A percentile compares a stretch with the other conserved stretches of the same genome.
These are phyloP conservation scores for Nomada hirtipes DNA, from an alignment of 2,888 invertebrate genomes.

Conservation along the genomic window DNA sequence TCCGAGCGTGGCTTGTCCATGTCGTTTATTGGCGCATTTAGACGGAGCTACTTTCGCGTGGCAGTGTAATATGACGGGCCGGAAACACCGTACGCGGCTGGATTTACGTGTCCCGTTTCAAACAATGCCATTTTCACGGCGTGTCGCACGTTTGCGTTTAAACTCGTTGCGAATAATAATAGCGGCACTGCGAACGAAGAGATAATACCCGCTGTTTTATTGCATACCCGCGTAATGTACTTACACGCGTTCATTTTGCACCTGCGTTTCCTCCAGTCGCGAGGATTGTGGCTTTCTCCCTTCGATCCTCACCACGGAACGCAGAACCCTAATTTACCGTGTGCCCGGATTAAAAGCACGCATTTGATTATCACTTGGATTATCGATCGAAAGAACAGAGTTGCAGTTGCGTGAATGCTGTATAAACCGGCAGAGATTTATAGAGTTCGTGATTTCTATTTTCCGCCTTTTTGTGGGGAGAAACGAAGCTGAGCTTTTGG, in stretches of 20 bases:
- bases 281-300: conserved; percentile 11
- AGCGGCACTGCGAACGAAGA: conserved; percentile 51
- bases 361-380: conserved; percentile 7
- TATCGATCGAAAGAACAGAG: neutral
- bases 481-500: no score
- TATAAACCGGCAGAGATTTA: neutral
- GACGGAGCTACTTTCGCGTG: conserved; percentile 51
- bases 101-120: conserved; percentile 67
- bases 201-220: conserved; percentile 63
- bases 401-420: neutral
- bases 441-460: no score
- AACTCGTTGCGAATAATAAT: conserved; percentile 70
- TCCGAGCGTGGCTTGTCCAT: neutral
- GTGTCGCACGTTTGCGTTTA: conserved; percentile 50
- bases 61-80: conserved; percentile 65
- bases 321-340: neutral
- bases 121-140: conserved; percentile 69
- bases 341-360: neutral
- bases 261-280: conserved; percentile 22
- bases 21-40: conserved; percentile 30
- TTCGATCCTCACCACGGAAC: conserved; percentile 9
- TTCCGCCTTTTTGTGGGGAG: neutral
- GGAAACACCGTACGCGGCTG: conserved; percentile 65
- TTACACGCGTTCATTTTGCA: conserved; percentile 19
- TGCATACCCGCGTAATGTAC: conserved; percentile 43